Evolutionary conservation across 2,888 invertebrate genomes (phyloP), one percentile per base, ranked within the genome.

Genomic region (Muschampia plurimacula): DNA sequence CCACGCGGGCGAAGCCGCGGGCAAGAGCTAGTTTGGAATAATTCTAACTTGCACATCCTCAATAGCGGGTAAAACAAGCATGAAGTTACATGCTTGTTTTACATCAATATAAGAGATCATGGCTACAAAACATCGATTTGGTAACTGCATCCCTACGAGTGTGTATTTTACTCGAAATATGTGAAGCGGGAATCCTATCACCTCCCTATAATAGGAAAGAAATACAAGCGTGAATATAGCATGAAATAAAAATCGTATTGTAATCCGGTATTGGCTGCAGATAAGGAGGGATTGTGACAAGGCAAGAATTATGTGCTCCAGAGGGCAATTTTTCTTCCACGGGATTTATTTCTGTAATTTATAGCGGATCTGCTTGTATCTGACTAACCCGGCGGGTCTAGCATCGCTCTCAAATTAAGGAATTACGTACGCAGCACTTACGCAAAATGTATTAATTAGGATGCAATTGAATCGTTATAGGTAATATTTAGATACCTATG

Each of bases 271-370:
- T 94, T 94, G 94, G 94, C 88, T 89, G 87, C 87, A 92, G 94
- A 94, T 94, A 94, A 94, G 93, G 93, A 93, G 90, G 89, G 90
- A 88, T 90, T 93, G 94, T 94, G 94, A 94, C 94, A 94, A 94
- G 94, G 92, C 93, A 94, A 94, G 94, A 94, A 94, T 94, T 94
- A 94, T 94, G 94, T 94, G 94, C 94, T 94, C 93, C 89, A 91
- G 92, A 94, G 94, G 92, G 93, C 94, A 93, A 94, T 94, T 94
- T 94, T 94, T 94, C 94, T 94, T 94, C 87, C 88, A 87, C 89
- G 87, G 94, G 94, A 94, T 94, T 94, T 94, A 94, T 94, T 93
- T 89, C 84, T 87, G 93, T 94, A 93, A 94, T 94, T 94, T 94
- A 94, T 94, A 89, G 93, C 89, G 93, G 93, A 93, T 92, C 91